phyloP scores from a whole-genome alignment of 2,113 vertebrate genomes.

The Muntiacus reevesi region DNA sequence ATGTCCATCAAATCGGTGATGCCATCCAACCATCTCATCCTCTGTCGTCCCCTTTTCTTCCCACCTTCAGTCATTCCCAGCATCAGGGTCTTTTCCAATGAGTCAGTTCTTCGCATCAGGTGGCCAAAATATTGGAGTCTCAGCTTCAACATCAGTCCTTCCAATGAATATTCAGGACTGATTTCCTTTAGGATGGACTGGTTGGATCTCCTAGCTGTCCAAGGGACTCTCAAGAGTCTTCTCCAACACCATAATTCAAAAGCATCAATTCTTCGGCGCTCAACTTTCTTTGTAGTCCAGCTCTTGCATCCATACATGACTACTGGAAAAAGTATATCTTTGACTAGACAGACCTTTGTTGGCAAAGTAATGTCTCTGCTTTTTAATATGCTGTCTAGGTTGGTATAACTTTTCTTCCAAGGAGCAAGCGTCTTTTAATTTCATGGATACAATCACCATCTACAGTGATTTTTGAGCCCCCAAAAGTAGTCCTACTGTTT shows the following conservation, averaged over 20 bases:
- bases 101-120: not conserved
- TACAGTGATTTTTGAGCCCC: not conserved
- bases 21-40: not conserved
- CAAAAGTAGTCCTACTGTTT: not conserved
- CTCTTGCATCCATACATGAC: not conserved
- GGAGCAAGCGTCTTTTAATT: not conserved
- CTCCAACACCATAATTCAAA: not conserved
- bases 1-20: not conserved
- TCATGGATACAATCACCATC: not conserved
- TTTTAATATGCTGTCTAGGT: not conserved
- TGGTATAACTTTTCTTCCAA: not conserved
- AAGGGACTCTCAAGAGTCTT: not conserved
- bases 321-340: not conserved
- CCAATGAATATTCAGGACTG: not conserved
- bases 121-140: not conserved
- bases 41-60: not conserved
- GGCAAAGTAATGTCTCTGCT: not conserved
- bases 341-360: not conserved
- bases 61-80: accelerated
- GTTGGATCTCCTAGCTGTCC: not conserved
- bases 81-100: not conserved
- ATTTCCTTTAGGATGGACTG: not conserved
- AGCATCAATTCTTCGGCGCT: not conserved
- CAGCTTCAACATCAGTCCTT: not conserved
- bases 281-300: not conserved